Conservation (phyloP, 2,797 vertebrate genomes). For the Pipistrellus nathusii region DNA sequence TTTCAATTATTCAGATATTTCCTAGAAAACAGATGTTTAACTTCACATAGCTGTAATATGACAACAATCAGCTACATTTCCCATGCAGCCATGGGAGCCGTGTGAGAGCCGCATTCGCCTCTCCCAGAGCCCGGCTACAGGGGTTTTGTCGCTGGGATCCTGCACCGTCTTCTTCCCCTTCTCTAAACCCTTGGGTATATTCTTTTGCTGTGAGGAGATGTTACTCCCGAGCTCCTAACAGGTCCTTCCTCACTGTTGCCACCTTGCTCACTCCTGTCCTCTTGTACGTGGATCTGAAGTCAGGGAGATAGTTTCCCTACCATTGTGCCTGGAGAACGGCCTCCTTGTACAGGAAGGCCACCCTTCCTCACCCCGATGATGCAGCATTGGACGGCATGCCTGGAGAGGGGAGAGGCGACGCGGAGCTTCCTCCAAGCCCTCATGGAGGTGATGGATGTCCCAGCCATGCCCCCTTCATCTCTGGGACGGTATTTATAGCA, state of each 20-base stretch:
- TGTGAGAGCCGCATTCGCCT: background rate
- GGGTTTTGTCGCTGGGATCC: background rate
- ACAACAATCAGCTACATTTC: slow-evolving; percentile 6
- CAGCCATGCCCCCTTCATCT: background rate
- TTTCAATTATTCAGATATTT: slow-evolving; percentile 68
- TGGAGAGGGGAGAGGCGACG: background rate
- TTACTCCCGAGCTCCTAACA: background rate
- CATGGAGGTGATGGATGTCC: background rate
- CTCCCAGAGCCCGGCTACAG: background rate
- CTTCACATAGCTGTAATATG: slow-evolving; percentile 29
- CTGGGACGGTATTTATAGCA: slow-evolving; percentile 32
- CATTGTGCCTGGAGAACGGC: background rate
- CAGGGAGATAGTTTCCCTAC: background rate
- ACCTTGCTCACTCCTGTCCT: background rate
- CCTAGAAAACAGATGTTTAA: slow-evolving; percentile 70
- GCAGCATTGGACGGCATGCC: too few species aligned
- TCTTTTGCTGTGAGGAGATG: background rate
- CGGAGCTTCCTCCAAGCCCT: background rate
- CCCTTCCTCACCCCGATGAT: background rate
- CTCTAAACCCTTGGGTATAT: fast-evolving
- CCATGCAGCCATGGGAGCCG: background rate
- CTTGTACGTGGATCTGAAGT: background rate
- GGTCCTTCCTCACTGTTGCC: background rate
- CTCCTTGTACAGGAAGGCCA: background rate
- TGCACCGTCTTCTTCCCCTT: background rate